Evolutionary conservation across 1,140 invertebrate genomes (phyloP).

Genomic region (Pseudoatta argentina): DNA sequence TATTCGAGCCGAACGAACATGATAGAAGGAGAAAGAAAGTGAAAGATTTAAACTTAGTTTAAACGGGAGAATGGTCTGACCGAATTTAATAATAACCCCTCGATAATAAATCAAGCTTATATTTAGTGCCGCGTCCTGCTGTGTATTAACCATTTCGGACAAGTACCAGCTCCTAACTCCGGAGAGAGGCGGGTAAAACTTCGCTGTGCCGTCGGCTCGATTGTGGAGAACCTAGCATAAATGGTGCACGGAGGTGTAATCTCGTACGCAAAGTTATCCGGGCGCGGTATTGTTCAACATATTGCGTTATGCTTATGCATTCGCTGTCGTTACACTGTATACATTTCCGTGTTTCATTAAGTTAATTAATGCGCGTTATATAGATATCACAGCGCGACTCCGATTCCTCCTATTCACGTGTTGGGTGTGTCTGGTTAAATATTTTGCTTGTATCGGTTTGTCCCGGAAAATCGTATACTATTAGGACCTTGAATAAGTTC

Average conservation of each 20-base stretch:
- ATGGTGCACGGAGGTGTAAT: slow-evolving; percentile 52
- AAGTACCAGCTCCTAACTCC: slow-evolving; percentile 1
- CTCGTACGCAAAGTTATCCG: slow-evolving; percentile 41
- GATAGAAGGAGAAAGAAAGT: neutral
- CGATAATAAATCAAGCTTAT: slow-evolving; percentile 84
- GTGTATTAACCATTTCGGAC: slow-evolving; percentile 51
- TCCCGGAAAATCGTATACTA: neutral
- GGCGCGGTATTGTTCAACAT: slow-evolving; percentile 55
- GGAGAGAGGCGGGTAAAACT: slow-evolving; percentile 52
- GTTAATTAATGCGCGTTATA: slow-evolving; percentile 55
- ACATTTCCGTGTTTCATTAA: slow-evolving; percentile 56
- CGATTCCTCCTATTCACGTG: slow-evolving; percentile 29
- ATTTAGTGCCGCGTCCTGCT: slow-evolving; percentile 74
- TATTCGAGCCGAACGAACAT: slow-evolving; percentile 47
- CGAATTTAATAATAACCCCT: slow-evolving; percentile 83
- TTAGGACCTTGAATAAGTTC: too few species aligned
- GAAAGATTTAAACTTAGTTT: slow-evolving; percentile 81
- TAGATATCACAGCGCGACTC: slow-evolving; percentile 27
- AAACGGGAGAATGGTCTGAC: slow-evolving; percentile 80
- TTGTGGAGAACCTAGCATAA: slow-evolving; percentile 37
- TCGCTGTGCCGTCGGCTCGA: slow-evolving; percentile 26
- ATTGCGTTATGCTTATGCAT: slow-evolving; percentile 54
- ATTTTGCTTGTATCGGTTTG: slow-evolving; percentile 38
- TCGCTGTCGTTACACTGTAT: slow-evolving; percentile 45
- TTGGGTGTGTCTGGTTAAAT: slow-evolving; percentile 28